These are phyloP conservation scores for Drosophila villosipedis DNA, from an alignment of 2,888 invertebrate genomes.

Conservation along the genomic window DNA sequence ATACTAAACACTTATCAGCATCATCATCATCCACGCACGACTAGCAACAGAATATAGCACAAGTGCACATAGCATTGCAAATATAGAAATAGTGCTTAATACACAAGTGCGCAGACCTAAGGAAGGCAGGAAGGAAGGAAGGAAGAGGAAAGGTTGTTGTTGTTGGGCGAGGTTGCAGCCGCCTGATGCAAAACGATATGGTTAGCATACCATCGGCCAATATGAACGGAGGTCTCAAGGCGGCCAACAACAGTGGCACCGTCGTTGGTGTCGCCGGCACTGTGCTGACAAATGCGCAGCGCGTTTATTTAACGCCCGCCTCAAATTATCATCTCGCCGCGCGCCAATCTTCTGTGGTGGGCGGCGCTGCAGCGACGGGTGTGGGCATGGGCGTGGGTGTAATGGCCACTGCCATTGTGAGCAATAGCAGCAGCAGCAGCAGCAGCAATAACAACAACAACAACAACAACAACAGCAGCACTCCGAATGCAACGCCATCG, in stretches of 20 bases:
- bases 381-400: conserved; percentile 48
- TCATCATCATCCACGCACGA: not conserved
- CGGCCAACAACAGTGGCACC: conserved; percentile 52
- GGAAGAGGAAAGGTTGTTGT: not conserved
- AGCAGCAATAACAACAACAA: not conserved
- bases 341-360: conserved; percentile 51
- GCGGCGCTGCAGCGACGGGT: conserved; percentile 42
- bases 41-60: not conserved
- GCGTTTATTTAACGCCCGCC: conserved; percentile 57
- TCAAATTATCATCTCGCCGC: conserved; percentile 45
- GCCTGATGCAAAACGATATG: conserved; percentile 84
- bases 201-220: conserved; percentile 84
- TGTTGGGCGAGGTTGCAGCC: conserved; percentile 1
- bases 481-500: conserved; percentile 28
- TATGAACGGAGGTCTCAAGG: conserved; percentile 73
- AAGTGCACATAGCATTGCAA: not conserved
- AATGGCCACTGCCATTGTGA: conserved; percentile 11
- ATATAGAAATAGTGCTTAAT: not conserved
- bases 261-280: conserved; percentile 59
- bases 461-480: not conserved
- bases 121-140: not conserved
- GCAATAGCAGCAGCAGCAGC: conserved; percentile 34
- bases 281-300: conserved; percentile 63
- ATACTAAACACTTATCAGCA: not conserved
- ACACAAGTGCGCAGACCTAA: not conserved